A percentile compares a stretch with the other conserved stretches of the same genome.
Evolutionary conservation across 2,113 vertebrate genomes (phyloP).

Genomic region (Atlantisia rogersi): DNA sequence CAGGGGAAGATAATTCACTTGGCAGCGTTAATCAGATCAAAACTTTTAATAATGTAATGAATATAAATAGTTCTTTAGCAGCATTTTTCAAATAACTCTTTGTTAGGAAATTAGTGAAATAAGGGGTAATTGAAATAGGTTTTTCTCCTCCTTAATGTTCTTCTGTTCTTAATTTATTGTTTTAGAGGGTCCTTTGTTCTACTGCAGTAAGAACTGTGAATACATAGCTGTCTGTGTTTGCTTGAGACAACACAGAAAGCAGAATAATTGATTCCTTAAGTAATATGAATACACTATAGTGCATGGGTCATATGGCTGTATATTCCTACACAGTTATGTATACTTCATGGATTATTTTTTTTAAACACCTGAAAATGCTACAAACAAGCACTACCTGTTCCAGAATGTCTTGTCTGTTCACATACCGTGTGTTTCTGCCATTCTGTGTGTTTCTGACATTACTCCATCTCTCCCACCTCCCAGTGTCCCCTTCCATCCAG

Average conservation of each 20-base stretch:
- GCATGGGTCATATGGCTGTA: not conserved
- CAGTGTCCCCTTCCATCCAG: constrained; percentile 91
- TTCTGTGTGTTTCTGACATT: constrained; percentile 76
- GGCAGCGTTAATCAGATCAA: not conserved
- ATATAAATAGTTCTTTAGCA: not conserved
- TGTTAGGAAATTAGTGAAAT: not conserved
- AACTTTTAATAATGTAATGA: not conserved
- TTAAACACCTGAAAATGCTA: not conserved
- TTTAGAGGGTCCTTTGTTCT: constrained; percentile 27
- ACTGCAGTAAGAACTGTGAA: not conserved
- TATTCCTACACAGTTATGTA: not conserved
- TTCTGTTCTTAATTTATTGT: constrained; percentile 42
- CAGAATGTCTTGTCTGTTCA: constrained; percentile 70
- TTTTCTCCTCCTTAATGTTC: not conserved
- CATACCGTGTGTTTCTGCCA: constrained; percentile 31
- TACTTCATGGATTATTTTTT: not conserved
- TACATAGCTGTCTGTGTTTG: not conserved
- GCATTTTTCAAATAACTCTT: not conserved
- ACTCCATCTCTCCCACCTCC: constrained; percentile 76
- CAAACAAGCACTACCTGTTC: constrained; percentile 14
- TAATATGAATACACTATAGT: not conserved
- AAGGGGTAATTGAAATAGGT: constrained; percentile 2
- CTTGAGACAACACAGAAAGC: constrained; percentile 16
- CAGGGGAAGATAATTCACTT: not conserved
- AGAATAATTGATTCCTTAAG: constrained; percentile 26